Evolutionary conservation across 64 coral and sea anemone genomes (phyloP).

Genomic region (Montipora capricornis): DNA sequence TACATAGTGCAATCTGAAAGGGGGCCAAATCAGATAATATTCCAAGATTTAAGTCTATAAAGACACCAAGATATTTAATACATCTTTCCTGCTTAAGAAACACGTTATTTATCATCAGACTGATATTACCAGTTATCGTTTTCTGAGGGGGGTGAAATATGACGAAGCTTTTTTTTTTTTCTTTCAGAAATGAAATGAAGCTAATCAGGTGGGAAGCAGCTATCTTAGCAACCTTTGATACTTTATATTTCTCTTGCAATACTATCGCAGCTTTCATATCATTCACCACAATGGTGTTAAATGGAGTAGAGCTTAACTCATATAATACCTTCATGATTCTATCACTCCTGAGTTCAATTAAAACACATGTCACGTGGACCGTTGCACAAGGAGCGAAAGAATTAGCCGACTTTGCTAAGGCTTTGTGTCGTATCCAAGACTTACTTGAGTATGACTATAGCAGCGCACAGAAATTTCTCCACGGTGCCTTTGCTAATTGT

Average conservation of each 20-base stretch:
- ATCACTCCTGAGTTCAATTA: constrained; percentile 46
- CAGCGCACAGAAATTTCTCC: not conserved
- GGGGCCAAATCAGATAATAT: too few species aligned
- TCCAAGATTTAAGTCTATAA: too few species aligned
- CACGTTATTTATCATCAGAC: too few species aligned
- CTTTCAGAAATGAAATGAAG: constrained; percentile 60
- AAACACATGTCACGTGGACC: constrained; percentile 36
- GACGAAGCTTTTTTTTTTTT: too few species aligned
- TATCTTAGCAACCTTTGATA: constrained; percentile 75
- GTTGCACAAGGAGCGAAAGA: constrained; percentile 5
- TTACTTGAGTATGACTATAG: constrained; percentile 40
- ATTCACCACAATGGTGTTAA: constrained; percentile 37
- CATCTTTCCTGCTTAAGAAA: too few species aligned
- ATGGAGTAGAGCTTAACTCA: constrained; percentile 58
- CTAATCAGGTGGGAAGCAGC: constrained; percentile 55
- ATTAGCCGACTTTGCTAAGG: constrained; percentile 40
- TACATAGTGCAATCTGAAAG: too few species aligned
- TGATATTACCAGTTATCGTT: too few species aligned
- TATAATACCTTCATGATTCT: constrained; percentile 19
- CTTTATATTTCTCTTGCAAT: constrained; percentile 59
- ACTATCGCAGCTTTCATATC: constrained; percentile 73
- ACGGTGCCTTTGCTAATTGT: not conserved
- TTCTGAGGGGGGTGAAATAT: too few species aligned
- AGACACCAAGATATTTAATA: too few species aligned
- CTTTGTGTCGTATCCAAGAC: constrained; percentile 14